Conservation (phyloP, 2,888 invertebrate genomes). For the Synergus japonicus region DNA sequence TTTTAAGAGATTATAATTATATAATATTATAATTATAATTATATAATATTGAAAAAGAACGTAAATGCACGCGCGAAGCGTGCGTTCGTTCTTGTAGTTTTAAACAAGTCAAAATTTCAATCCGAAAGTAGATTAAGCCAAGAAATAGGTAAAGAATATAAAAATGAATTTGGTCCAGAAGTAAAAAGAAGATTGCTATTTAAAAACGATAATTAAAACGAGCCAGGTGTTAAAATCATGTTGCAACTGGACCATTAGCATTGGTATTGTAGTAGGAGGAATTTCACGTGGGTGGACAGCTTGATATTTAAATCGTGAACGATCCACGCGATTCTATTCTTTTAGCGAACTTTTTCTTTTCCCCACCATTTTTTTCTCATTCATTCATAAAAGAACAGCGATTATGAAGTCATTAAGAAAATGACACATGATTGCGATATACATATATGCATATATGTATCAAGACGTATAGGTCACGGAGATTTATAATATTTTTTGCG, state of each 20-base stretch:
- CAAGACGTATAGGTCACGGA: not conserved
- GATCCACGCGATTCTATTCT: constrained; percentile 43
- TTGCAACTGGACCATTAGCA: not conserved
- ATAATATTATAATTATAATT: no score
- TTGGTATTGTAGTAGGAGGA: not conserved
- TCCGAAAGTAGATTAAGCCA: no score
- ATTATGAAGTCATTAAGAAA: not conserved
- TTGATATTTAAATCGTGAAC: constrained; percentile 50
- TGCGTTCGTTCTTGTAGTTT: no score
- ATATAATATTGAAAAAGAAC: no score
- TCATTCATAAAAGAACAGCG: not conserved
- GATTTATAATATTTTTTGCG: not conserved
- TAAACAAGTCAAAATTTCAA: no score
- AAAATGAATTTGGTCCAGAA: not conserved
- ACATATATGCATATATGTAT: not conserved
- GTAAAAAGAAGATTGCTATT: not conserved
- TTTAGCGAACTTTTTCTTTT: not conserved
- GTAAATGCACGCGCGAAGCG: no score
- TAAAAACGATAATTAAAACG: not conserved
- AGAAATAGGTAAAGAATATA: not conserved
- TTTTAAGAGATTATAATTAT: no score
- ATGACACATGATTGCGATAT: not conserved
- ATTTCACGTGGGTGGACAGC: constrained; percentile 51
- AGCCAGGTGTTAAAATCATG: not conserved
- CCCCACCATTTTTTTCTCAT: not conserved